phyloP scores from a whole-genome alignment of 2,888 invertebrate species.

The Sturmia bella region DNA sequence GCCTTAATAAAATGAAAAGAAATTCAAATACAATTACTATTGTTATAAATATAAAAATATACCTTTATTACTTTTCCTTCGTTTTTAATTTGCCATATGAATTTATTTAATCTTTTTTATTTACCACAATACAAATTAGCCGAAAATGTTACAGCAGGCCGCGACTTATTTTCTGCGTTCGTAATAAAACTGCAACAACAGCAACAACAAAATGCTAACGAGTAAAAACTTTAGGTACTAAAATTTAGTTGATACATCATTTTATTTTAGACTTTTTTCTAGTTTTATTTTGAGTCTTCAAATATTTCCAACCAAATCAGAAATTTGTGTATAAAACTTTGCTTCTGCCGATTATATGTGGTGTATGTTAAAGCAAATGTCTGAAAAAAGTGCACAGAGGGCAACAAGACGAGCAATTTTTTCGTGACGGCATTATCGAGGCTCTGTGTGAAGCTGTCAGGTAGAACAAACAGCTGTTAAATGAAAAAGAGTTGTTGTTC shows the following conservation, averaged over 20 bases:
- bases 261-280: background rate
- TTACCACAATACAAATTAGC: slow-evolving; percentile 28
- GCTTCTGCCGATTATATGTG: background rate
- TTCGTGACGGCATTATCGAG: no score
- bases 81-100: slow-evolving; percentile 30
- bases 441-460: no score
- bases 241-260: no score
- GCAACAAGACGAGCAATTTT: no score
- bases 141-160: slow-evolving; percentile 45
- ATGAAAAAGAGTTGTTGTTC: no score
- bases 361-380: background rate
- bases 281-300: background rate
- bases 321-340: background rate
- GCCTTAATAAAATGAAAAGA: slow-evolving; percentile 21
- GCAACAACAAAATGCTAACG: no score
- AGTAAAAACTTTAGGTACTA: background rate
- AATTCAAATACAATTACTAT: slow-evolving; percentile 1
- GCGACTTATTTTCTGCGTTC: background rate
- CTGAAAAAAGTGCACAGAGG: no score
- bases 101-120: slow-evolving; percentile 17
- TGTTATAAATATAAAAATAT: slow-evolving; percentile 1
- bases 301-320: no score
- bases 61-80: slow-evolving; percentile 10
- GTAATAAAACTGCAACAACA: background rate
- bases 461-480: no score